Evolutionary conservation across 1,140 invertebrate genomes (phyloP).

Genomic region (Phthorimaea operculella): DNA sequence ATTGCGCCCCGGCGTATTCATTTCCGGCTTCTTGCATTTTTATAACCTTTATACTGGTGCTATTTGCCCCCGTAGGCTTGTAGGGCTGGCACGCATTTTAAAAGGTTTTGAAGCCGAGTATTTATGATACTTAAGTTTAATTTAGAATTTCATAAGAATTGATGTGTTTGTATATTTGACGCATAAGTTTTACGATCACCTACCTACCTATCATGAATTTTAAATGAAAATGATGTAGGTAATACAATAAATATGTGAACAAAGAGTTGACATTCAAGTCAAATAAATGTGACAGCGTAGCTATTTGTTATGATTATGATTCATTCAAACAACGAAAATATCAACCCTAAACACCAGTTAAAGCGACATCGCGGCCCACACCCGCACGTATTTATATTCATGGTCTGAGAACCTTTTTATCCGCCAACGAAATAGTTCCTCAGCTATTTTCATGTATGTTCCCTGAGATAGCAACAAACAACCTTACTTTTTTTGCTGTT

Average conservation of each 20-base stretch:
- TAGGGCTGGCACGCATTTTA: conserved; percentile 23
- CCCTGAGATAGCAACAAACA: conserved; percentile 55
- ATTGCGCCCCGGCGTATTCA: conserved; percentile 38
- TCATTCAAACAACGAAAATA: not conserved
- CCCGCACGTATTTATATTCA: conserved; percentile 55
- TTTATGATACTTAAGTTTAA: too few relatives aligned
- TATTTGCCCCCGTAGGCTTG: conserved; percentile 25
- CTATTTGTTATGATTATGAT: too few relatives aligned
- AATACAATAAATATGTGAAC: too few relatives aligned
- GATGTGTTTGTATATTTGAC: too few relatives aligned
- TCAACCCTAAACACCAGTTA: conserved; percentile 27
- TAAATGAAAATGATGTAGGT: too few relatives aligned
- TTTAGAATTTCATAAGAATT: too few relatives aligned
- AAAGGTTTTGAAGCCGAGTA: too few relatives aligned
- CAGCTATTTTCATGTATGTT: conserved; percentile 49
- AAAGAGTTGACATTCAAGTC: too few relatives aligned
- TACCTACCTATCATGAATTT: too few relatives aligned
- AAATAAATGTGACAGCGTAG: too few relatives aligned
- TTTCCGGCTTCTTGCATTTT: conserved; percentile 60
- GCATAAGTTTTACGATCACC: too few relatives aligned
- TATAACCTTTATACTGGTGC: conserved; percentile 45
- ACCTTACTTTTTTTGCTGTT: conserved; percentile 61
- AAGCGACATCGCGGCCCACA: conserved; percentile 29
- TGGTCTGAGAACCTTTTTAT: conserved; percentile 48
- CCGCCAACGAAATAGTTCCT: conserved; percentile 46